These are phyloP conservation scores for Dolichopus griseipennis DNA, from an alignment of 2,888 invertebrate species.

Conservation along the genomic window DNA sequence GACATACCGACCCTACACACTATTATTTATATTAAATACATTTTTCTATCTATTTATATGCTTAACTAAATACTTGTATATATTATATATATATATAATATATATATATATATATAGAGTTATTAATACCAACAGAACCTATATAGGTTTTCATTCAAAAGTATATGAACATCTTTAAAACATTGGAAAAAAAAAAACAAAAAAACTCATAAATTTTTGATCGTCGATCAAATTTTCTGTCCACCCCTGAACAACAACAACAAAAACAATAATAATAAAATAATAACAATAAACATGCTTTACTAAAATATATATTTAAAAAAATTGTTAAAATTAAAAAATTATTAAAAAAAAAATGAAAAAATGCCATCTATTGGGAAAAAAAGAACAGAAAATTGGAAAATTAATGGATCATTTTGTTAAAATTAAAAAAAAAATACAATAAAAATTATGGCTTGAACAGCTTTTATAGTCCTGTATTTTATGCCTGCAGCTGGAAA, in stretches of 20 bases:
- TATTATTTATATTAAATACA: too few species aligned
- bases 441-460: neutral
- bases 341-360: neutral
- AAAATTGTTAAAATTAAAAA: neutral
- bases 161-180: too few species aligned
- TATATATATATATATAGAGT: too few species aligned
- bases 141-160: too few species aligned
- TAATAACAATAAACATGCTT: neutral
- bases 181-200: too few species aligned
- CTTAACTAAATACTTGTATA: too few species aligned
- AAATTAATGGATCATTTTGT: neutral
- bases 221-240: constrained; percentile 17
- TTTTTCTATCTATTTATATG: too few species aligned
- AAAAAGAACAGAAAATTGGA: neutral
- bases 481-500: too few species aligned
- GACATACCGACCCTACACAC: neutral
- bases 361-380: constrained; percentile 9
- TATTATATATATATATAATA: too few species aligned
- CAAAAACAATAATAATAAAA: too few species aligned
- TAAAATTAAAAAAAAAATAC: neutral
- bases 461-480: too few species aligned
- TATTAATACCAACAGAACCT: too few species aligned
- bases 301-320: neutral
- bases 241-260: constrained; percentile 11
- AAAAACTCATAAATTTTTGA: constrained; percentile 6